phyloP scores from a whole-genome alignment of 2,888 invertebrate species.

The Synergus umbraculus region DNA sequence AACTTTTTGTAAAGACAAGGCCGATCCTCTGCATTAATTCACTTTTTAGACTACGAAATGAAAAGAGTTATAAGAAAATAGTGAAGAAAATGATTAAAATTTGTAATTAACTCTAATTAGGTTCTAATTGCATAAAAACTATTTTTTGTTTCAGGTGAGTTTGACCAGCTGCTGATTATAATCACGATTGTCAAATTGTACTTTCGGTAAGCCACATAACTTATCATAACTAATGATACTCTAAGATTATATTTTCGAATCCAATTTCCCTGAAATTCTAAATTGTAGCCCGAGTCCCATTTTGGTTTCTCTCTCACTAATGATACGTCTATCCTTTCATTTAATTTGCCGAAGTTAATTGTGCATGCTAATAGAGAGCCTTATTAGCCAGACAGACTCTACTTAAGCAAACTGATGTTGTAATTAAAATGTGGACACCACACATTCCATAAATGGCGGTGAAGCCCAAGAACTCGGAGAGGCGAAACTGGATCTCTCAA shows the following conservation, averaged over 20 bases:
- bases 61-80: background rate
- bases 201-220: background rate
- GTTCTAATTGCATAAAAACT: background rate
- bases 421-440: constrained; percentile 27
- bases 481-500: constrained; percentile 60
- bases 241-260: background rate
- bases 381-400: constrained; percentile 10
- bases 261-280: background rate
- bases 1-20: background rate
- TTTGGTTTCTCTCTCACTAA: background rate
- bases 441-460: constrained; percentile 57
- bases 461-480: constrained; percentile 43
- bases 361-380: background rate
- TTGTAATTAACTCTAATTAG: background rate
- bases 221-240: background rate
- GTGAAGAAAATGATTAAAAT: background rate
- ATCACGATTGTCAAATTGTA: background rate
- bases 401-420: constrained; percentile 17
- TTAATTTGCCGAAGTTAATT: constrained; percentile 5
- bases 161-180: background rate
- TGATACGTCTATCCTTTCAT: background rate
- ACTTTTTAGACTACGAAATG: background rate
- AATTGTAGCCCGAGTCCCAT: background rate
- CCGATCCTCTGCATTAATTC: background rate
- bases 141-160: background rate